These are phyloP conservation scores for Chelonia mydas DNA, from an alignment of 2,797 vertebrate genomes.

Conservation along the genomic window DNA sequence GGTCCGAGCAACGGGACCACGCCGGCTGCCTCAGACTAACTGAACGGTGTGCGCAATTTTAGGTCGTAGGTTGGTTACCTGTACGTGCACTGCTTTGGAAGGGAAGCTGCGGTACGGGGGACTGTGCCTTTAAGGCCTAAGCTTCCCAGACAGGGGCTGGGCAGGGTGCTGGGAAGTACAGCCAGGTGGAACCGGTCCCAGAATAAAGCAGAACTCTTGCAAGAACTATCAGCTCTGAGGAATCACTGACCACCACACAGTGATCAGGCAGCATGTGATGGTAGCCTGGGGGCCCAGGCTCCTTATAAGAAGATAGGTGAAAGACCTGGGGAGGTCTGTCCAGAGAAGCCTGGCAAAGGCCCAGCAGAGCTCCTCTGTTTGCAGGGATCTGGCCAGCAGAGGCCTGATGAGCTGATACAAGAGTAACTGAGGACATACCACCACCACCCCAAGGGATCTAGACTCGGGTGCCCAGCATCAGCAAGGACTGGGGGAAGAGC, in stretches of 20 bases:
- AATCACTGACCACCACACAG: background rate
- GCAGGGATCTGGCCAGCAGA: background rate
- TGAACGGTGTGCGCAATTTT: too few relatives aligned
- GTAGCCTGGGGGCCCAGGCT: background rate
- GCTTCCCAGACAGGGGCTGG: too few relatives aligned
- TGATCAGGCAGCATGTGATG: background rate
- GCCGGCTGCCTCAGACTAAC: too few relatives aligned
- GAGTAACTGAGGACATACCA: background rate
- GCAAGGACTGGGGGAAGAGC: background rate
- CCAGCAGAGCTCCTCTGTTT: background rate
- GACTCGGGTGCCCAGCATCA: background rate
- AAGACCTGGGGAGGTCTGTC: background rate
- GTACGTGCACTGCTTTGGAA: too few relatives aligned
- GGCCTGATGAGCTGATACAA: background rate
- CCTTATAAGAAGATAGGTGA: background rate
- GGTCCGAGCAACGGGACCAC: too few relatives aligned
- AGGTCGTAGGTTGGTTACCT: too few relatives aligned
- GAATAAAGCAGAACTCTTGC: too few relatives aligned
- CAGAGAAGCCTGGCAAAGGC: background rate
- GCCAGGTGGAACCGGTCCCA: too few relatives aligned
- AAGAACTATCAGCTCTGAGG: too few relatives aligned
- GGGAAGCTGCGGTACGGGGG: too few relatives aligned
- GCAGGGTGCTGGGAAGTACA: too few relatives aligned
- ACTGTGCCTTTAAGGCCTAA: too few relatives aligned
- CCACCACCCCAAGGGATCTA: background rate